Conservation (phyloP, 2,797 vertebrate genomes). For the Florisuga fusca region DNA sequence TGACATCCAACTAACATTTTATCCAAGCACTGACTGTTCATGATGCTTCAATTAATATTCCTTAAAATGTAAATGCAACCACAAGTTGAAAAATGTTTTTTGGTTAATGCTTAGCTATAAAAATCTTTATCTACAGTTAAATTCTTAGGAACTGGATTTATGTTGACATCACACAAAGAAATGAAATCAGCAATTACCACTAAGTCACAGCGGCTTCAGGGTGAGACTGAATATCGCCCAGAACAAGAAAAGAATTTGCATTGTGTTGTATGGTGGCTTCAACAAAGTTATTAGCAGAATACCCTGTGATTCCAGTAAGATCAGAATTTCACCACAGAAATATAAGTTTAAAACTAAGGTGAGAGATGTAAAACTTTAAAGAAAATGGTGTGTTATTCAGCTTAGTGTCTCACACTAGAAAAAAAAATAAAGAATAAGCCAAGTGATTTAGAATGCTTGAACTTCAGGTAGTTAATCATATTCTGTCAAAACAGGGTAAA, state of each 20-base stretch:
- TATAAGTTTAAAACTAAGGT: neutral
- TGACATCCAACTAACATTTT: neutral
- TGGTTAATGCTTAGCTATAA: neutral
- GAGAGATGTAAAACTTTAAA: neutral
- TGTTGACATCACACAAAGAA: neutral
- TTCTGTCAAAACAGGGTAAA: neutral
- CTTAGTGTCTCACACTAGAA: neutral
- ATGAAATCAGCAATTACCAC: neutral
- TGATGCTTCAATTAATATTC: neutral
- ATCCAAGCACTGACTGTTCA: neutral
- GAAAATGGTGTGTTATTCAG: neutral
- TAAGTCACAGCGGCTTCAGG: fast-evolving
- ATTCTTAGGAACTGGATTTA: neutral
- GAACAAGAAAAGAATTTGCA: neutral
- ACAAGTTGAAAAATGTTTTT: neutral
- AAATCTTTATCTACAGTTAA: neutral
- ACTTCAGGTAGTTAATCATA: neutral
- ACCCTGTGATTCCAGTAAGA: neutral
- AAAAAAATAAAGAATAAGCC: neutral
- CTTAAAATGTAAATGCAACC: neutral
- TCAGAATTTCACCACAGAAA: neutral
- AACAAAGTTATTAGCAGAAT: neutral
- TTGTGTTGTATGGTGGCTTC: neutral
- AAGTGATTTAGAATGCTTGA: neutral
- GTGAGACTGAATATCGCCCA: neutral